These are phyloP conservation scores for Drosophila anomalipes DNA, from an alignment of 2,888 invertebrate species.

Conservation along the genomic window DNA sequence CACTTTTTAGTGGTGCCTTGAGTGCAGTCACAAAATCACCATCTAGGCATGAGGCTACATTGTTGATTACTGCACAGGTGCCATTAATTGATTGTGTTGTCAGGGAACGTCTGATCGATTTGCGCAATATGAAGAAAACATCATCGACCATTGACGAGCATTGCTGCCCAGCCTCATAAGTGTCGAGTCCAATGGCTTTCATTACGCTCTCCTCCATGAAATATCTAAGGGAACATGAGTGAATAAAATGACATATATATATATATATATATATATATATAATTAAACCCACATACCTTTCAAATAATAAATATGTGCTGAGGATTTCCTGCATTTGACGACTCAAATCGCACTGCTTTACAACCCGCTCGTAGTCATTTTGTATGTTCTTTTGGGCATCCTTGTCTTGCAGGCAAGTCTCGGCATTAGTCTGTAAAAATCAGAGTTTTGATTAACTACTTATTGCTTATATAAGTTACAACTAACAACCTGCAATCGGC, in stretches of 20 bases:
- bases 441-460: conserved; percentile 5
- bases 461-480: not conserved
- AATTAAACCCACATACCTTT: conserved; percentile 87
- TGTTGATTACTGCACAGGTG: conserved; percentile 98
- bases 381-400: conserved; percentile 86
- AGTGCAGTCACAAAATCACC: conserved; percentile 92
- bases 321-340: conserved; percentile 93
- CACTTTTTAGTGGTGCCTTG: conserved; percentile 89
- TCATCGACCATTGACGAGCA: conserved; percentile 98
- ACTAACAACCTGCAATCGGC: conserved; percentile 88
- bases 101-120: conserved; percentile 97
- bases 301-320: conserved; percentile 95
- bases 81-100: conserved; percentile 97
- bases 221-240: conserved; percentile 86
- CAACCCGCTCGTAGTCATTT: conserved; percentile 88
- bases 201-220: conserved; percentile 97
- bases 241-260: not conserved
- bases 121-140: conserved; percentile 98
- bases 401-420: conserved; percentile 87
- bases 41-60: conserved; percentile 94
- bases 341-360: conserved; percentile 90
- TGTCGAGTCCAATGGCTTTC: conserved; percentile 94
- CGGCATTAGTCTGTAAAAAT: conserved; percentile 87
- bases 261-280: too few species aligned
- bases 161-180: conserved; percentile 89